Evolutionary conservation across 2,888 invertebrate species (phyloP).

Genomic region (Agrochola macilenta): DNA sequence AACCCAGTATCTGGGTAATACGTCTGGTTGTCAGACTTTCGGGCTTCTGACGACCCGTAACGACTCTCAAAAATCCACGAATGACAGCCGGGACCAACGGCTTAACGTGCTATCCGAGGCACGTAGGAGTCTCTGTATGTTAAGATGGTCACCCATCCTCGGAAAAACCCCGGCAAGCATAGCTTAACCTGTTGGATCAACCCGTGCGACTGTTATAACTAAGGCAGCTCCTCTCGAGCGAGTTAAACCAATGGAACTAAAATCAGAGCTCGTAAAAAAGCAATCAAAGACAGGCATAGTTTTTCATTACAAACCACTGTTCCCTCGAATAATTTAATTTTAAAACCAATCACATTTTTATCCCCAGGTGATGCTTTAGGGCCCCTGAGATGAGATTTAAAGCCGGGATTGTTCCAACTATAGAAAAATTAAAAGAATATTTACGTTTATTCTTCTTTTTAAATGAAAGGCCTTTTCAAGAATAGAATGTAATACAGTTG

Average conservation of each 20-base stretch:
- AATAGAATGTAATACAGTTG: not conserved
- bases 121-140: no score
- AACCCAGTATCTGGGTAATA: no score
- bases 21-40: no score
- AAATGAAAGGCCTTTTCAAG: not conserved
- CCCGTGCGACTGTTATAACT: no score
- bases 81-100: no score
- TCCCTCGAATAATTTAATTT: slow-evolving; percentile 24
- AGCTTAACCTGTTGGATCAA: no score
- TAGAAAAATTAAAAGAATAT: not conserved
- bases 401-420: slow-evolving; percentile 10
- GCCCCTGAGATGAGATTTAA: slow-evolving; percentile 28
- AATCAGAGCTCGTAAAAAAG: slow-evolving; percentile 9
- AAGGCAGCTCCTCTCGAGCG: no score
- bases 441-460: not conserved
- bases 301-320: slow-evolving; percentile 1
- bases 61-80: no score
- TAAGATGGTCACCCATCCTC: no score
- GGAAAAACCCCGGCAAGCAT: no score
- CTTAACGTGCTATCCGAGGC: no score
- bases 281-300: slow-evolving; percentile 19
- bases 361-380: not conserved
- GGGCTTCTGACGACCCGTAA: no score
- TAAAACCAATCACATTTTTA: slow-evolving; percentile 42
- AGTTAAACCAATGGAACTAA: slow-evolving; percentile 3